phyloP scores from a whole-genome alignment of 2,797 vertebrate species.

The Trachops cirrhosus region DNA sequence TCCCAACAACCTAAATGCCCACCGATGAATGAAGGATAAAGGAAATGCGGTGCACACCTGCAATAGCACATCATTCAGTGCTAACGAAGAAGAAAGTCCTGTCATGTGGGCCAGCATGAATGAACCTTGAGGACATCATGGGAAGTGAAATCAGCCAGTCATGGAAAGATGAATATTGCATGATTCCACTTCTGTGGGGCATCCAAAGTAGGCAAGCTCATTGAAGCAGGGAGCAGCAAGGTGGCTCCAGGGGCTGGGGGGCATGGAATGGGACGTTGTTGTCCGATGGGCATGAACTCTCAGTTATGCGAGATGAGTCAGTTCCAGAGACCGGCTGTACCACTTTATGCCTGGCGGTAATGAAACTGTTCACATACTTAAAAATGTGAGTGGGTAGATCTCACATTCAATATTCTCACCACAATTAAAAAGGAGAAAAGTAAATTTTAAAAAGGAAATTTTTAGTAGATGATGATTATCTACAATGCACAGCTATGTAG shows the following conservation, averaged over 20 bases:
- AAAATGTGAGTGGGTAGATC: not conserved
- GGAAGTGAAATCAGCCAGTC: not conserved
- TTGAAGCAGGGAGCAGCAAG: not conserved
- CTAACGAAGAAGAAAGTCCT: not conserved
- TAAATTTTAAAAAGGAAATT: not conserved
- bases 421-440: not conserved
- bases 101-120: not conserved
- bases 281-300: not conserved
- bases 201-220: not conserved
- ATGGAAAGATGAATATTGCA: not conserved
- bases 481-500: not conserved
- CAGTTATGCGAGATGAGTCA: not conserved
- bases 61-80: not conserved
- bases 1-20: not conserved
- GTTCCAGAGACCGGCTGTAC: not conserved
- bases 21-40: not conserved
- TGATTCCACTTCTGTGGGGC: not conserved
- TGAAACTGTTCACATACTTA: not conserved
- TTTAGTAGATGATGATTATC: not conserved
- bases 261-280: not conserved
- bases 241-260: too few species aligned
- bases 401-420: not conserved
- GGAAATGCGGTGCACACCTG: not conserved
- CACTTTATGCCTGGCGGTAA: fast-evolving
- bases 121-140: not conserved